phyloP scores from a whole-genome alignment of 2,888 invertebrate genomes.

The Acrobasis repandana region DNA sequence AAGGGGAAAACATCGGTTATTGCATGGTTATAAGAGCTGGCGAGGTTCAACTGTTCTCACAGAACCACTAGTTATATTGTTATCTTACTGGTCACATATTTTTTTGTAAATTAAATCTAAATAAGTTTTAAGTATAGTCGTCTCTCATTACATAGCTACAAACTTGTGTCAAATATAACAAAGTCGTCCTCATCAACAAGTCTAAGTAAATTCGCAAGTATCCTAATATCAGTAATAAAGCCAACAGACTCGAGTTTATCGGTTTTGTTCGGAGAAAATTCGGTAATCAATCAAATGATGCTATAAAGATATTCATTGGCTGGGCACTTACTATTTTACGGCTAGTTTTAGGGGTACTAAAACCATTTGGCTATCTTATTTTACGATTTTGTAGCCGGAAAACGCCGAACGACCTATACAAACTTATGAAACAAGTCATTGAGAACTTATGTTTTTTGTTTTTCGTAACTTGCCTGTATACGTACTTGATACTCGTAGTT shows the following conservation, averaged over 20 bases:
- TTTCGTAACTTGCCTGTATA: background rate
- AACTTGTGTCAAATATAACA: constrained; percentile 14
- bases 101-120: too few relatives aligned
- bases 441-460: constrained; percentile 30
- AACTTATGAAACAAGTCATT: constrained; percentile 62
- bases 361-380: constrained; percentile 74
- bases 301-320: constrained; percentile 73
- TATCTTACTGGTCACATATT: too few relatives aligned
- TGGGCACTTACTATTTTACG: constrained; percentile 67
- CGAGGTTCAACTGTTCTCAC: too few relatives aligned
- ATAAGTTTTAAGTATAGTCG: too few relatives aligned
- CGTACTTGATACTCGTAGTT: background rate
- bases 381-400: constrained; percentile 64
- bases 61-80: too few relatives aligned
- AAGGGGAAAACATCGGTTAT: too few relatives aligned
- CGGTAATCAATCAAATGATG: constrained; percentile 70
- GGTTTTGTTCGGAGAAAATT: constrained; percentile 50
- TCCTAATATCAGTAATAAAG: constrained; percentile 26
- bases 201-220: constrained; percentile 26
- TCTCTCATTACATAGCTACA: background rate
- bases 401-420: constrained; percentile 55
- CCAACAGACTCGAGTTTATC: constrained; percentile 30
- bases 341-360: constrained; percentile 72
- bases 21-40: too few relatives aligned
- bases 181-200: constrained; percentile 7